A percentile compares a stretch with the other conserved stretches of the same genome.
Evolutionary conservation across 1,140 invertebrate genomes (phyloP).

Genomic region (Sminthurinus signatus): DNA sequence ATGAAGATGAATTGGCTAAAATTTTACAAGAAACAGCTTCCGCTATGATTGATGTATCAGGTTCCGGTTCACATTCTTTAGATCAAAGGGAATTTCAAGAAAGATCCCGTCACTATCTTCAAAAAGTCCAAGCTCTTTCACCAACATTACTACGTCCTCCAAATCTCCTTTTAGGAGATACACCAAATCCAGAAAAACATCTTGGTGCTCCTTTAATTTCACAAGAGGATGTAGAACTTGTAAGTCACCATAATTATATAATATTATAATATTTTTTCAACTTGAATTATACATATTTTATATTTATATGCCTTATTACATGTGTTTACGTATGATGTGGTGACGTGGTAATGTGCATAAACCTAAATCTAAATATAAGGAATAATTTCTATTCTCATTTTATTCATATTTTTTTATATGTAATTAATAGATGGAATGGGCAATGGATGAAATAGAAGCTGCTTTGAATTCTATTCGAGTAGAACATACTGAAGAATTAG

Average conservation of each 20-base stretch:
- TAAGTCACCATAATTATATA: constrained; percentile 10
- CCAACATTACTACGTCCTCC: constrained; percentile 23
- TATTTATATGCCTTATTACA: not conserved
- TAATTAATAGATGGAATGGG: constrained; percentile 35
- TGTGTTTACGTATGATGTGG: too few species aligned
- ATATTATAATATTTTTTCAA: not conserved
- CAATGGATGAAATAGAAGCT: constrained; percentile 32
- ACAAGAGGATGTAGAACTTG: constrained; percentile 37
- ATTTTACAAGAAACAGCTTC: constrained; percentile 41
- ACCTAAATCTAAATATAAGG: too few species aligned
- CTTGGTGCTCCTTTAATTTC: constrained; percentile 26
- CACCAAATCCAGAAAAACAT: constrained; percentile 38
- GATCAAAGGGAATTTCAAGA: constrained; percentile 40
- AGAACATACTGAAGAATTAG: constrained; percentile 35
- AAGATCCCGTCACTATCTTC: constrained; percentile 32
- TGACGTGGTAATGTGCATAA: too few species aligned
- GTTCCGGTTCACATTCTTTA: constrained; percentile 37
- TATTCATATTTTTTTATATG: not conserved
- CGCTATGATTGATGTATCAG: constrained; percentile 41
- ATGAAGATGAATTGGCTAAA: constrained; percentile 40
- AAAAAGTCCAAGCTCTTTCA: constrained; percentile 33
- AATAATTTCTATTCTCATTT: too few species aligned
- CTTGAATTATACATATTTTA: constrained; percentile 5
- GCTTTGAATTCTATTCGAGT: constrained; percentile 39
- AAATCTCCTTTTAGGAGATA: constrained; percentile 28